Evolutionary conservation across 2,797 vertebrate species (phyloP), one percentile per base, ranked within the genome.

Genomic region (Helicolenus hilgendorfi): DNA sequence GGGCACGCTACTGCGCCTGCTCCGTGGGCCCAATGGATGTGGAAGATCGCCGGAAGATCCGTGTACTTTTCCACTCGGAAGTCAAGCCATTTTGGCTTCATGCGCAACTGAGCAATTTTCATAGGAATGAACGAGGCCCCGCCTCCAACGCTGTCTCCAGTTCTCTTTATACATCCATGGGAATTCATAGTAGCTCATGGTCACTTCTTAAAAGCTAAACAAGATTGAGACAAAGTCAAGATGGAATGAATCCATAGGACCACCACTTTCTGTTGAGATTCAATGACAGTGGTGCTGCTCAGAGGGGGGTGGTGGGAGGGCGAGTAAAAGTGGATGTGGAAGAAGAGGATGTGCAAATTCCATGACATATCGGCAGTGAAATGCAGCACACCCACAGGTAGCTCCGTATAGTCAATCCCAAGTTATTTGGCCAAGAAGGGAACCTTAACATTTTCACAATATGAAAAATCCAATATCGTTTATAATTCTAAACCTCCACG

Each of bases 391-490:
- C 59, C 58, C 68, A 68, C 77, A 82, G 77, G 76, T 85, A 69
- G 10, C 85, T 55, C 64, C 76, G 64, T 69, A 45, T 0, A 35
- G 53, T 56, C 64, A 58, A 77, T 76, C 59, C 79, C 6, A 31
- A 74, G 77, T 77, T 89, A 91, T 92, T 91, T 80, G 36, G 74
- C 73, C 45, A 49, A 79, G 76, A 83, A 85, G 59, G 55, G 72
- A 91, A 87, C 79, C 82, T 73, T 89, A 92, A 92, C 89, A 93
- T 92, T 93, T 93, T 89, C 91, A 87, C 91, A 90, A 87, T 92
- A 87, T 87, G 92, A 94, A 86, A 94, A 94, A 86, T 91, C 80
- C 90, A 86, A 94, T 92, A 83, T 84, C 64, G 49, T 84, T 94
- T 82, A 91, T 77, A 93, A 84, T 87, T 89, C 83, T 87, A 72